A percentile compares a stretch with the other conserved stretches of the same genome.
Evolutionary conservation across 2,113 vertebrate species (phyloP).

Genomic region (Paralichthys olivaceus): DNA sequence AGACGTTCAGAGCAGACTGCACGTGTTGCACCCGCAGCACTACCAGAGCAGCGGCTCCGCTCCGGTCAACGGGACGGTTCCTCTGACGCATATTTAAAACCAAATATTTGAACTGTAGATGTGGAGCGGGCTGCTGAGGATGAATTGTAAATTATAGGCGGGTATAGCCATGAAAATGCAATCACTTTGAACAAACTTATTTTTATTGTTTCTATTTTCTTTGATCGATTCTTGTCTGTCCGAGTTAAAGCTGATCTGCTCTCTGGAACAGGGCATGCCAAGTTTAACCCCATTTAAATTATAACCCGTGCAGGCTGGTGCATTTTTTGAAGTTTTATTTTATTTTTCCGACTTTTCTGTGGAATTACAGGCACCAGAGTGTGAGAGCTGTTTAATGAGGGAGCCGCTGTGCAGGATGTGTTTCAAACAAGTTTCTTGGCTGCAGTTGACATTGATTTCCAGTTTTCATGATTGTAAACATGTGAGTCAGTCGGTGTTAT

Average conservation of each 20-base stretch:
- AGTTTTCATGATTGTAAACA: conserved; percentile 86
- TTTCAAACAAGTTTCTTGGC: conserved; percentile 82
- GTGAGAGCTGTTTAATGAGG: conserved; percentile 3
- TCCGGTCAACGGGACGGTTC: conserved; percentile 93
- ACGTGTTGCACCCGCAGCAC: conserved; percentile 91
- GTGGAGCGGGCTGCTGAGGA: conserved; percentile 82
- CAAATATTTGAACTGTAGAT: conserved; percentile 81
- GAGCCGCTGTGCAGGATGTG: conserved; percentile 39
- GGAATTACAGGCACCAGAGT: conserved; percentile 54
- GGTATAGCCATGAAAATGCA: conserved; percentile 78
- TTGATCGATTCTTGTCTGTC: conserved; percentile 42
- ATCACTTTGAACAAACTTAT: conserved; percentile 75
- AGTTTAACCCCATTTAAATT: conserved; percentile 73
- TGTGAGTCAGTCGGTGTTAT: conserved; percentile 85
- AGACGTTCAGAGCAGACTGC: conserved; percentile 92
- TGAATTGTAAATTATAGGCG: conserved; percentile 84
- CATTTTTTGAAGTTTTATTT: conserved; percentile 49
- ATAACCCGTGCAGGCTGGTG: conserved; percentile 67
- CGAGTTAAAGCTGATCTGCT: conserved; percentile 47
- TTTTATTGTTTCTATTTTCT: conserved; percentile 58
- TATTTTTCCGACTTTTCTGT: conserved; percentile 58
- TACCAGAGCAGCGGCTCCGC: conserved; percentile 90
- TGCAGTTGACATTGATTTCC: conserved; percentile 74
- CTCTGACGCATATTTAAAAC: conserved; percentile 94
- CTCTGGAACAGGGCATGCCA: conserved; percentile 79